phyloP scores from a whole-genome alignment of 2,888 invertebrate species.

The Gibbula magus region DNA sequence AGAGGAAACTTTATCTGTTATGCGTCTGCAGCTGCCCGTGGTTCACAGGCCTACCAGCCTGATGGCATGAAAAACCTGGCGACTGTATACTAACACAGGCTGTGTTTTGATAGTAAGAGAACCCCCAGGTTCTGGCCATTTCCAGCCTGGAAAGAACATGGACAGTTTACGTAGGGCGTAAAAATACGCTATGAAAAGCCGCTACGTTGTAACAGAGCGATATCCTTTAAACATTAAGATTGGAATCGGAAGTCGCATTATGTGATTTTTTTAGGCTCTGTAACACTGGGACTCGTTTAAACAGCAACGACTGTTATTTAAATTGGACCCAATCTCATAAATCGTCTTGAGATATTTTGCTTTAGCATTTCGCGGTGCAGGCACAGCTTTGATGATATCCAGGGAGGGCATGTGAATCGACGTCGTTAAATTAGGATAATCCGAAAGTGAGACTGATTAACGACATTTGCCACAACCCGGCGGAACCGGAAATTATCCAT shows the following conservation, averaged over 20 bases:
- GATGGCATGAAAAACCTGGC: slow-evolving; percentile 30
- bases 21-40: slow-evolving; percentile 17
- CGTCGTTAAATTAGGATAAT: slow-evolving; percentile 10
- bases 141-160: background rate
- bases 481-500: slow-evolving; percentile 11
- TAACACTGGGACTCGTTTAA: background rate
- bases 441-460: slow-evolving; percentile 17
- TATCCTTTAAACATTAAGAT: background rate
- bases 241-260: background rate
- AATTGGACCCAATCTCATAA: background rate
- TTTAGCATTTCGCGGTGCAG: background rate
- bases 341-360: background rate
- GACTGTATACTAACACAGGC: slow-evolving; percentile 38
- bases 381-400: background rate
- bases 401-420: slow-evolving; percentile 6
- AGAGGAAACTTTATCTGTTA: slow-evolving; percentile 18
- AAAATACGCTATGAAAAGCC: background rate
- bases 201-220: background rate
- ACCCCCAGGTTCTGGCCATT: slow-evolving; percentile 7
- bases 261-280: background rate
- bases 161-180: background rate
- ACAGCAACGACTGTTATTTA: background rate
- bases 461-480: background rate
- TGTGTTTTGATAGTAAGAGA: slow-evolving; percentile 33
- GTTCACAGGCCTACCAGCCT: slow-evolving; percentile 19